A percentile compares a stretch with the other conserved stretches of the same genome.
Evolutionary conservation across 2,797 vertebrate genomes (phyloP).

Genomic region (Acomys russatus): DNA sequence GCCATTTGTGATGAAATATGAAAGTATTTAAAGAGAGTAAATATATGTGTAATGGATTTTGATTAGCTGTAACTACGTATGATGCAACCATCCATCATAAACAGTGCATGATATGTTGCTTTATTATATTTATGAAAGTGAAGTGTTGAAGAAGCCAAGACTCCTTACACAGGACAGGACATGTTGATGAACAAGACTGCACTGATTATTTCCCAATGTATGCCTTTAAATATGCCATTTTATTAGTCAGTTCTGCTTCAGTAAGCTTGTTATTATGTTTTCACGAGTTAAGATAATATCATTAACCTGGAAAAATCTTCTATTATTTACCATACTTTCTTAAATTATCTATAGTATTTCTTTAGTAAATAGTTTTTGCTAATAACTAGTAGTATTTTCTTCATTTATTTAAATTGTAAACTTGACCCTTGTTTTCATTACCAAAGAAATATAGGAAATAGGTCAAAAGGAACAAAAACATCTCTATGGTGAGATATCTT

Average conservation of each 20-base stretch:
- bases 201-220: neutral
- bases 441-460: neutral
- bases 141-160: constrained; percentile 41
- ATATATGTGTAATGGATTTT: constrained; percentile 79
- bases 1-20: constrained; percentile 79
- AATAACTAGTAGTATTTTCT: neutral
- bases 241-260: neutral
- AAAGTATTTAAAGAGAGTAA: constrained; percentile 79
- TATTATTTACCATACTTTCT: constrained; percentile 14
- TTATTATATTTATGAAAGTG: constrained; percentile 59
- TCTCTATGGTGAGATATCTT: neutral
- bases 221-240: neutral
- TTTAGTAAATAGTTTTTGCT: constrained; percentile 44
- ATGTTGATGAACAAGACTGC: neutral
- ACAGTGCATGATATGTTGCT: constrained; percentile 34
- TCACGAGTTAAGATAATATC: constrained; percentile 25
- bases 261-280: constrained; percentile 32
- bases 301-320: constrained; percentile 44
- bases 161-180: neutral
- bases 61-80: constrained; percentile 75
- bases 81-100: constrained; percentile 66
- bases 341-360: constrained; percentile 33
- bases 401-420: constrained; percentile 54
- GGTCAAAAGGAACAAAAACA: constrained; percentile 12
- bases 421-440: constrained; percentile 29